Conservation (phyloP, 2,113 vertebrate species). For the Odontesthes bonariensis region DNA sequence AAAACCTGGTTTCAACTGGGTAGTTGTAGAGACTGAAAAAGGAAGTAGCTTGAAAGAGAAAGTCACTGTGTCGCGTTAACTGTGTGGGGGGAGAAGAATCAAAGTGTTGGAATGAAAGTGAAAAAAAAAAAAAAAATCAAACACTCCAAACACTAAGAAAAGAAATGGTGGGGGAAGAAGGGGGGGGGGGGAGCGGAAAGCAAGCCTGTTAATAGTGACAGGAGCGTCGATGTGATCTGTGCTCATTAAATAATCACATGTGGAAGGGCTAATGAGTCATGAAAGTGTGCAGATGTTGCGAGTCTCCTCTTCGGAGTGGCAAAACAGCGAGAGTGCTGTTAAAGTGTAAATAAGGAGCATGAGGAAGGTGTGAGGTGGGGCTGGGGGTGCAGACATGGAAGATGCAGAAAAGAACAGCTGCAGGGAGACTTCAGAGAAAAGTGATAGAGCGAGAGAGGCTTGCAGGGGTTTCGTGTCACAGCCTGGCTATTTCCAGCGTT, state of each 20-base stretch:
- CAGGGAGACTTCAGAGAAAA: slow-evolving; percentile 17
- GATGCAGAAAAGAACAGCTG: slow-evolving; percentile 13
- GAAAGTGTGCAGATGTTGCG: slow-evolving; percentile 60
- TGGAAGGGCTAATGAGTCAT: slow-evolving; percentile 60
- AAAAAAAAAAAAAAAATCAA: slow-evolving; percentile 30
- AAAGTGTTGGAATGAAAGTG: slow-evolving; percentile 40
- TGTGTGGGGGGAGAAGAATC: slow-evolving; percentile 12
- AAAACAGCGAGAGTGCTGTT: slow-evolving; percentile 2
- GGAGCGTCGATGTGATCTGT: not conserved
- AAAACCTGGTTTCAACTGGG: slow-evolving; percentile 27
- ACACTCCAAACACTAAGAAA: slow-evolving; percentile 21
- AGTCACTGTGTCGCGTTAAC: slow-evolving; percentile 40
- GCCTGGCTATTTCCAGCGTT: slow-evolving; percentile 37
- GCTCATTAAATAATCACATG: slow-evolving; percentile 61
- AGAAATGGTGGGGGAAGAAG: slow-evolving; percentile 9
- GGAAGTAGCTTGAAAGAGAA: slow-evolving; percentile 24
- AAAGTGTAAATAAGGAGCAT: slow-evolving; percentile 35
- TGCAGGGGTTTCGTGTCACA: slow-evolving; percentile 11
- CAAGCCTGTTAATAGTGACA: not conserved
- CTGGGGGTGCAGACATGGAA: not conserved
- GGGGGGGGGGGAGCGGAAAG: slow-evolving; percentile 14
- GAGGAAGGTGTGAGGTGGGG: slow-evolving; percentile 34
- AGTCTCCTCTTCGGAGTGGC: slow-evolving; percentile 7
- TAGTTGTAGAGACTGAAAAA: slow-evolving; percentile 12
- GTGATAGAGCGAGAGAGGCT: not conserved